Evolutionary conservation across 2,888 invertebrate genomes (phyloP).

Genomic region (Melanargia galathea): DNA sequence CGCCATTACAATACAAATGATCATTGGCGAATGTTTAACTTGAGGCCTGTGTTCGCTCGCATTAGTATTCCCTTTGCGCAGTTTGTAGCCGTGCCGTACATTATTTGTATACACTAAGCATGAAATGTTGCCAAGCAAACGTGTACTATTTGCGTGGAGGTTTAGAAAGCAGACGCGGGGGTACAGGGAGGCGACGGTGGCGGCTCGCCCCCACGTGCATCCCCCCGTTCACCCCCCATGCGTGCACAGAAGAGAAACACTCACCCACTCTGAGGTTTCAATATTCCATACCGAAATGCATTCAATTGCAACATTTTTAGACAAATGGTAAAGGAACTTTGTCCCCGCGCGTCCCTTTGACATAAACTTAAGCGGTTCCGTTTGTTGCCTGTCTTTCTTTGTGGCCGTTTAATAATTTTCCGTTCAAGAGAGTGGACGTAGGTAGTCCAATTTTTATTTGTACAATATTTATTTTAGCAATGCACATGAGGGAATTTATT

Average conservation of each 20-base stretch:
- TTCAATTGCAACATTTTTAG: slow-evolving; percentile 74
- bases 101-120: slow-evolving; percentile 82
- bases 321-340: slow-evolving; percentile 55
- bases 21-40: slow-evolving; percentile 62
- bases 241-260: slow-evolving; percentile 71
- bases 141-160: slow-evolving; percentile 81
- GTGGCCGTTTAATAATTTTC: slow-evolving; percentile 47
- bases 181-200: slow-evolving; percentile 51
- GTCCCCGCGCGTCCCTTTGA: slow-evolving; percentile 48
- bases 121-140: slow-evolving; percentile 82
- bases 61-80: slow-evolving; percentile 75
- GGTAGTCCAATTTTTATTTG: slow-evolving; percentile 39
- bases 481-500: slow-evolving; percentile 4
- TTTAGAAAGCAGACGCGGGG: slow-evolving; percentile 74
- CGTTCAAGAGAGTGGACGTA: slow-evolving; percentile 42
- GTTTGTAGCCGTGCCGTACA: slow-evolving; percentile 74
- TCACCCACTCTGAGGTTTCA: slow-evolving; percentile 75
- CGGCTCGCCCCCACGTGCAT: slow-evolving; percentile 46
- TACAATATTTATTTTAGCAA: slow-evolving; percentile 16
- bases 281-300: slow-evolving; percentile 78
- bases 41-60: slow-evolving; percentile 58
- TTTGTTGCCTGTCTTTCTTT: slow-evolving; percentile 50
- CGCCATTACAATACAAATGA: slow-evolving; percentile 54
- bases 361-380: slow-evolving; percentile 58
- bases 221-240: slow-evolving; percentile 55